phyloP scores from a whole-genome alignment of 2,888 invertebrate genomes.

The Tanytarsus gracilentus region DNA sequence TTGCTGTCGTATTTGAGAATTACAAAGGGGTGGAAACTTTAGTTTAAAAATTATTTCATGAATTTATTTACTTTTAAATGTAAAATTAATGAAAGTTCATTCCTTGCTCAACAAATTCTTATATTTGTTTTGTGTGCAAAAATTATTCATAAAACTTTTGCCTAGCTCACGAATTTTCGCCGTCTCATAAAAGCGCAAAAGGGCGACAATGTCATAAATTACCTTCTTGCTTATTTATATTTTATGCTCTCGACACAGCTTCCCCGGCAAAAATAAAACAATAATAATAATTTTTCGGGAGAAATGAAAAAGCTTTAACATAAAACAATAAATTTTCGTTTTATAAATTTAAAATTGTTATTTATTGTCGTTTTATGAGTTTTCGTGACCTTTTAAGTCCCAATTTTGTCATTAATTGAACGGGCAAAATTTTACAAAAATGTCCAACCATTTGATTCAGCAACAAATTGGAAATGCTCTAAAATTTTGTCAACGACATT shows the following conservation, averaged over 20 bases:
- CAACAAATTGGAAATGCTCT: no score
- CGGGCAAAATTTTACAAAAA: no score
- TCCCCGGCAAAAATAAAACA: conserved; percentile 13
- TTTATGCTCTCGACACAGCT: conserved; percentile 2
- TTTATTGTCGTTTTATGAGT: conserved; percentile 12
- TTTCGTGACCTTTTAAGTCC: no score
- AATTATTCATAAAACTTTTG: neutral
- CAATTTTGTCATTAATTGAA: conserved; percentile 24
- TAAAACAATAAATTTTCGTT: conserved; percentile 28
- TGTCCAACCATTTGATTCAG: no score
- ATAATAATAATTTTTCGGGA: conserved; percentile 6
- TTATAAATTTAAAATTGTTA: conserved; percentile 28
- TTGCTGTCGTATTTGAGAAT: no score
- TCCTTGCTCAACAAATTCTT: no score
- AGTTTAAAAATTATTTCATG: no score
- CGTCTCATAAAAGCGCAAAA: neutral
- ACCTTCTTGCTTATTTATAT: conserved; percentile 14
- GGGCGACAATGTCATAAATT: conserved; percentile 13
- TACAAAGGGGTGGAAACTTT: no score
- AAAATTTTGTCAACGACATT: no score
- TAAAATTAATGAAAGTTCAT: no score
- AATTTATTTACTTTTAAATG: no score
- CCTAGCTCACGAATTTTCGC: neutral
- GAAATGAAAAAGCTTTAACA: conserved; percentile 17
- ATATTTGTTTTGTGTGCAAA: neutral